Evolutionary conservation across 2,113 vertebrate species (phyloP).

Genomic region (Petromus typicus): DNA sequence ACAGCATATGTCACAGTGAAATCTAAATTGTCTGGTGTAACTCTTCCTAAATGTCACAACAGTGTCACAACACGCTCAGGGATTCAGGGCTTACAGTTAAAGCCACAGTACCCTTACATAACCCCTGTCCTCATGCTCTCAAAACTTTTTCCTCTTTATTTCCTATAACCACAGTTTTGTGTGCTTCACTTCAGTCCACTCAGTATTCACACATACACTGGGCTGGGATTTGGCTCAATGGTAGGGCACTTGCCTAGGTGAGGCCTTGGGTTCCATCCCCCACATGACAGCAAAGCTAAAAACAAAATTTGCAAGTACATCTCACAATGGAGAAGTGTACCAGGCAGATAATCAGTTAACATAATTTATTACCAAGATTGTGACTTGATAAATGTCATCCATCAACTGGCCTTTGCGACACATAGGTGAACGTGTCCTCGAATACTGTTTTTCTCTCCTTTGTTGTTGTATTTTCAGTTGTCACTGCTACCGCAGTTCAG

Average conservation of each 20-base stretch:
- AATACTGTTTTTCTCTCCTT: not conserved
- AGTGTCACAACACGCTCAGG: constrained; percentile 77
- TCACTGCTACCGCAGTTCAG: not conserved
- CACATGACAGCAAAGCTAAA: not conserved
- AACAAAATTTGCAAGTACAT: not conserved
- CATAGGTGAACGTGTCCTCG: not conserved
- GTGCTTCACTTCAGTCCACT: not conserved
- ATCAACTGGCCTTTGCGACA: not conserved
- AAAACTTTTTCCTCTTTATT: constrained; percentile 65
- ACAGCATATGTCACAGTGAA: constrained; percentile 81
- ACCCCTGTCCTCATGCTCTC: constrained; percentile 50
- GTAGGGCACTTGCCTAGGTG: no score
- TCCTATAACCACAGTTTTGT: not conserved
- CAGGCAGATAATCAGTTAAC: not conserved
- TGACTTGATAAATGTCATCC: not conserved
- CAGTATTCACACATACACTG: not conserved
- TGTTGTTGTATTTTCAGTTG: not conserved
- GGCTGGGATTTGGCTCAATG: not conserved
- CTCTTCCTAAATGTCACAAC: constrained; percentile 84
- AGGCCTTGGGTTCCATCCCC: not conserved
- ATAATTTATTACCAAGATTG: constrained; percentile 15
- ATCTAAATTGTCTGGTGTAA: constrained; percentile 79
- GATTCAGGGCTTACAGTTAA: constrained; percentile 75
- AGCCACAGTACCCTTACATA: constrained; percentile 73
- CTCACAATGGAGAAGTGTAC: not conserved